Evolutionary conservation across 1,140 invertebrate species (phyloP).

Genomic region (Ericerus pela): DNA sequence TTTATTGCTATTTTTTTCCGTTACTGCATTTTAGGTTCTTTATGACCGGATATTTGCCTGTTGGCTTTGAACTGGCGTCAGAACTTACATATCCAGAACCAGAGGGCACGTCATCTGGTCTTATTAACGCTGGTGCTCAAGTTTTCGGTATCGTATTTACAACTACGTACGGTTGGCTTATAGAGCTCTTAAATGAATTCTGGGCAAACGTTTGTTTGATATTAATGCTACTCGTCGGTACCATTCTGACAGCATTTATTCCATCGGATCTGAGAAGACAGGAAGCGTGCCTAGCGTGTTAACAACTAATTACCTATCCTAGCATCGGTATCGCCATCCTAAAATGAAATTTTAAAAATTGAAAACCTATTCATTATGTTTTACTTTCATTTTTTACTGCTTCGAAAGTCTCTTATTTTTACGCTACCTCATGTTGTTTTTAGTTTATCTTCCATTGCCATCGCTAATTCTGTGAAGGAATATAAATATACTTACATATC

Average conservation of each 20-base stretch:
- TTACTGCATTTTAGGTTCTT: slow-evolving; percentile 87
- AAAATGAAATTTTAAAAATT: too few relatives aligned
- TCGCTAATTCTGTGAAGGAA: too few relatives aligned
- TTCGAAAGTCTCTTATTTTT: too few relatives aligned
- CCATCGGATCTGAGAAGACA: slow-evolving; percentile 58
- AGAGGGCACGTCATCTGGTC: slow-evolving; percentile 71
- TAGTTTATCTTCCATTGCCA: too few relatives aligned
- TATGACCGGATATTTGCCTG: slow-evolving; percentile 89
- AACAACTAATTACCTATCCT: too few relatives aligned
- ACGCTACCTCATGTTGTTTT: too few relatives aligned
- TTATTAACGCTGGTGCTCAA: slow-evolving; percentile 60
- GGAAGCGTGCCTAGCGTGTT: slow-evolving; percentile 41
- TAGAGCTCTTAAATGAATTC: slow-evolving; percentile 39
- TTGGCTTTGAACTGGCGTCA: slow-evolving; percentile 88
- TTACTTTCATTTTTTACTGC: too few relatives aligned
- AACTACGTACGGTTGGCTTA: slow-evolving; percentile 41
- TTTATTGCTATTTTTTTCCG: too few relatives aligned
- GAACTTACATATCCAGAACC: slow-evolving; percentile 89
- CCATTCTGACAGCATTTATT: slow-evolving; percentile 53
- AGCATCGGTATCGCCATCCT: too few relatives aligned
- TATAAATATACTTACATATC: too few relatives aligned
- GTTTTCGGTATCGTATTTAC: slow-evolving; percentile 70
- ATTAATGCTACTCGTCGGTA: slow-evolving; percentile 45
- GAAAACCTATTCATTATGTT: too few relatives aligned
- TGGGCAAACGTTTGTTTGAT: slow-evolving; percentile 54